These are phyloP conservation scores for Sphaeramia orbicularis DNA, from an alignment of 2,797 vertebrate genomes.

Conservation along the genomic window DNA sequence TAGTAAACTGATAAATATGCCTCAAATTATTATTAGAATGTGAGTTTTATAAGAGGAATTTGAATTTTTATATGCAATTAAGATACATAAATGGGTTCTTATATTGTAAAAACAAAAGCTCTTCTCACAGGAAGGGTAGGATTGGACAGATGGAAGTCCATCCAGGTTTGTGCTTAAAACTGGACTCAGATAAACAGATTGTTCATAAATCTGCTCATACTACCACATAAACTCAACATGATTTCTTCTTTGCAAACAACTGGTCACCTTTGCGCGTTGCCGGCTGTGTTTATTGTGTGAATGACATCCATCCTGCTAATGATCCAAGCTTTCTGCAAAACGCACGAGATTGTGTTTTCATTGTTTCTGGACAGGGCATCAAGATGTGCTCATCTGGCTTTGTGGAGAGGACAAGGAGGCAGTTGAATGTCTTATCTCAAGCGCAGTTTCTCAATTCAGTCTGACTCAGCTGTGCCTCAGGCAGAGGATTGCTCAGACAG, in stretches of 20 bases:
- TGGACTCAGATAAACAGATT: neutral
- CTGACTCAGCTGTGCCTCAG: slow-evolving; percentile 16
- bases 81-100: too few species aligned
- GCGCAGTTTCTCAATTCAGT: neutral
- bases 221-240: too few species aligned
- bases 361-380: neutral
- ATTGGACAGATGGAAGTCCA: too few species aligned
- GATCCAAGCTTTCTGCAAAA: neutral
- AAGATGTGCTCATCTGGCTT: neutral
- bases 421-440: neutral
- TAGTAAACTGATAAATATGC: too few species aligned
- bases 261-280: neutral
- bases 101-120: neutral
- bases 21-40: too few species aligned
- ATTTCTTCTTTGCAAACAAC: too few species aligned
- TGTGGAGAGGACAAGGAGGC: neutral
- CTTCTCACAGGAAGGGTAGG: neutral
- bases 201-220: too few species aligned
- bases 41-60: too few species aligned
- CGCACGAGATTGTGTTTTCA: slow-evolving; percentile 5
- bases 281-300: neutral
- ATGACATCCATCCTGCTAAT: neutral
- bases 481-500: neutral
- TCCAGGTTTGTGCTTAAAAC: neutral
- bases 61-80: too few species aligned